Percentiles rank a stretch among this genome's conserved stretches.
Evolutionary conservation across 1,140 invertebrate genomes (phyloP).

Genomic region (Wasmannia auropunctata): DNA sequence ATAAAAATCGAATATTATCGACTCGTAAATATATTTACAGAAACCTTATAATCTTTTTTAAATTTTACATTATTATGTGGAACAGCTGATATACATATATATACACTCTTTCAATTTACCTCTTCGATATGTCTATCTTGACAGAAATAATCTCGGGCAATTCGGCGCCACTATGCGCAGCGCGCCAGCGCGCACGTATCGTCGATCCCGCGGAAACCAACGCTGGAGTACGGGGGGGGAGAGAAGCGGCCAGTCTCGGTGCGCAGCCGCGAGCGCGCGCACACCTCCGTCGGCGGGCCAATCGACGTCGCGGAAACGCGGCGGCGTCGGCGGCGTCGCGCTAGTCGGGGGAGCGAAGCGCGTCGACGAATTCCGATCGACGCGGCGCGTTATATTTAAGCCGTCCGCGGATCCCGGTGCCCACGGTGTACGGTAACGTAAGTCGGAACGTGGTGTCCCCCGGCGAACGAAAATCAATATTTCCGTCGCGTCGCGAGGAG

Average conservation of each 20-base stretch:
- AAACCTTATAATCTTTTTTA: background rate
- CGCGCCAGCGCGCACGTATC: conserved; percentile 55
- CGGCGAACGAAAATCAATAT: conserved; percentile 55
- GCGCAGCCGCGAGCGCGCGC: conserved; percentile 14
- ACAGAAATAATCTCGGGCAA: too few relatives aligned
- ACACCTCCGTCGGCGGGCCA: conserved; percentile 59
- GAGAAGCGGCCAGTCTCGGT: conserved; percentile 34
- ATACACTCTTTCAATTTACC: background rate
- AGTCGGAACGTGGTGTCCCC: conserved; percentile 22
- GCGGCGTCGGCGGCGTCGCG: conserved; percentile 33
- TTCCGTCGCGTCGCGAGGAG: conserved; percentile 38
- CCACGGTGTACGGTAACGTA: conserved; percentile 23
- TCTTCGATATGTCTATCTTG: background rate
- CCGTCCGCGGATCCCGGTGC: conserved; percentile 15
- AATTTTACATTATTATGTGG: background rate
- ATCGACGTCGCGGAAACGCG: conserved; percentile 40
- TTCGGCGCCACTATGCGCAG: conserved; percentile 52
- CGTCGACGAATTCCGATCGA: conserved; percentile 69
- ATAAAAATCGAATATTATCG: background rate
- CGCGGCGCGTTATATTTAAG: conserved; percentile 60
- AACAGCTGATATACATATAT: too few relatives aligned
- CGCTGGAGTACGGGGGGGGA: background rate
- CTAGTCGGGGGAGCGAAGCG: conserved; percentile 60
- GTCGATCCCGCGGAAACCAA: conserved; percentile 25
- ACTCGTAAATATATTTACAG: background rate